These are phyloP conservation scores for Mormoops blainvillei DNA, from an alignment of 2,113 vertebrate species.

Conservation along the genomic window DNA sequence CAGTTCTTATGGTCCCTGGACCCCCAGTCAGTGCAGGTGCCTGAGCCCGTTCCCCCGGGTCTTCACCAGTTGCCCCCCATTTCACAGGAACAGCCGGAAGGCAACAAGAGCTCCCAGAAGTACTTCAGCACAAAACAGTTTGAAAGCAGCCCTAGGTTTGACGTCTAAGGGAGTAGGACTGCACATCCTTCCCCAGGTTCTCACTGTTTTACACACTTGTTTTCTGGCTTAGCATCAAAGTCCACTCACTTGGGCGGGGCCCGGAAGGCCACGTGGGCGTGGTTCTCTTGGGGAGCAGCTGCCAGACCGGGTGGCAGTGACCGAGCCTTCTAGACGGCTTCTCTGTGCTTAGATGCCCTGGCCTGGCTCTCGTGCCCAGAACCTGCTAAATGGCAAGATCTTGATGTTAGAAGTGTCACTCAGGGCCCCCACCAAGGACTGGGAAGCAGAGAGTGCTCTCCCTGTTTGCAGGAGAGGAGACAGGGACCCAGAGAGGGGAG, in stretches of 20 bases:
- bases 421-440: too few relatives aligned
- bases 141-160: neutral
- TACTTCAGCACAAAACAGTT: neutral
- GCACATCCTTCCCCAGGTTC: neutral
- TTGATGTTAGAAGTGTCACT: neutral
- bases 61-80: neutral
- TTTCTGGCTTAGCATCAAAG: neutral
- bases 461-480: neutral
- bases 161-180: neutral
- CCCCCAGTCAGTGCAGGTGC: neutral
- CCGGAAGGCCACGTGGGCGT: neutral
- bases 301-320: neutral
- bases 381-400: neutral
- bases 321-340: slow-evolving; percentile 7
- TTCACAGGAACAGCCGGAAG: neutral
- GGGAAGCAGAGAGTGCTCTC: neutral
- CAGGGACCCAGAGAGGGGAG: neutral
- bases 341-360: neutral
- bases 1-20: neutral
- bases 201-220: neutral
- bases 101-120: neutral
- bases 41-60: neutral
- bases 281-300: neutral
- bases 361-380: neutral
- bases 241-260: neutral